Evolutionary conservation across 2,888 invertebrate genomes (phyloP).

Genomic region (Epinotia bilunana): DNA sequence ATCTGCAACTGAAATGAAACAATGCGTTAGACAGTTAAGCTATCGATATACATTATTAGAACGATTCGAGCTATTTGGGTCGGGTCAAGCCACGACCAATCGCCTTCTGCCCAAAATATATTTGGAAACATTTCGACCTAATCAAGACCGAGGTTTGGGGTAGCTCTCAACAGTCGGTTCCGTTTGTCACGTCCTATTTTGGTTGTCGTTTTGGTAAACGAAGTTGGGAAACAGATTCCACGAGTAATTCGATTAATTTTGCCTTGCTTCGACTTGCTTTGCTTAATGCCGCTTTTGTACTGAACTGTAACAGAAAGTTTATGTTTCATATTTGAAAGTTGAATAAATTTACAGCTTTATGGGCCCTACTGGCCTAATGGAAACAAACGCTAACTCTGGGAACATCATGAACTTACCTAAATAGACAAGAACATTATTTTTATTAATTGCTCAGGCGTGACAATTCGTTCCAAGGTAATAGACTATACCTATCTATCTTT

Average conservation of each 20-base stretch:
- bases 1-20: constrained; percentile 34
- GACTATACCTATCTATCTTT: background rate
- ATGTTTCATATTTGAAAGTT: too few relatives aligned
- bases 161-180: constrained; percentile 8
- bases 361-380: too few relatives aligned
- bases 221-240: constrained; percentile 5
- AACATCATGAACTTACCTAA: too few relatives aligned
- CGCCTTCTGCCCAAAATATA: constrained; percentile 19
- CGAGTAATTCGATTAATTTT: constrained; percentile 5
- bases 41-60: constrained; percentile 24
- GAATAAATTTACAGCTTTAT: too few relatives aligned
- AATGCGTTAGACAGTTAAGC: constrained; percentile 39
- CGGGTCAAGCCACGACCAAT: constrained; percentile 32
- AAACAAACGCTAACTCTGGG: too few relatives aligned
- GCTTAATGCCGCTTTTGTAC: background rate
- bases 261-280: background rate
- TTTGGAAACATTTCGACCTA: constrained; percentile 25
- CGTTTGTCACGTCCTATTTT: constrained; percentile 21
- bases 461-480: background rate
- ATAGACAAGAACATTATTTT: too few relatives aligned
- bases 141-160: constrained; percentile 23
- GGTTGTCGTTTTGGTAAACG: constrained; percentile 9
- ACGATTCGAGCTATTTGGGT: constrained; percentile 37
- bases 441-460: background rate
- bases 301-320: background rate